Evolutionary conservation across 2,113 vertebrate species (phyloP), one percentile per base, ranked within the genome.

Genomic region (Empidonax traillii): DNA sequence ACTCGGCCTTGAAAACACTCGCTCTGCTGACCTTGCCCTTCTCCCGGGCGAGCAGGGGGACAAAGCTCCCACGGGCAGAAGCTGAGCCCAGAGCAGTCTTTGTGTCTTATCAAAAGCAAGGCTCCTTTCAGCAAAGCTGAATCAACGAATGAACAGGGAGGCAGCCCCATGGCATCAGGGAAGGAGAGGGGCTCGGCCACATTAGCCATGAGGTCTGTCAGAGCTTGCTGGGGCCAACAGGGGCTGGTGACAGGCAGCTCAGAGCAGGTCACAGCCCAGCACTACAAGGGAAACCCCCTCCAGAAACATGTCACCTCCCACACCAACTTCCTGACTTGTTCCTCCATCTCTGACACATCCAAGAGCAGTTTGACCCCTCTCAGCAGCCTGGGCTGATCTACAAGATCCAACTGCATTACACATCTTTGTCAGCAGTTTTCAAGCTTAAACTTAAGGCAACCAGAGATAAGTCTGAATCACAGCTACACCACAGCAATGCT

Each of bases 141-240:
- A 71, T n/a, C 12, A n/a, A 19, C 24, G 63, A 65, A 56, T 5
- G 12, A 61, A 61, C 0, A 0, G 33, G 49, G 33, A 68, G 67
- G 49, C 53, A 56, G 63, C 43, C 20, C 8, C 6, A 1, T 3
- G 31, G 49, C 8, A n/a, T 51, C 43, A 4, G 46, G 35, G 24
- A 84, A 84, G 39, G 17, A 65, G 44, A 52, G 7, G 20, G 49
- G 63, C 39, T 62, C 1, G 3, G 74, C 37, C 24, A 27, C 23
- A 3, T 41, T 10, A 68, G 35, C 44, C 21, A n/a, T 2, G 3
- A 89, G 63, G 66, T 67, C 58, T 62, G 15, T n/a, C 49, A 73
- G 17, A 44, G 35, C 27, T 72, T 3, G 0, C 0, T 63, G n/a
- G 62, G 18, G 35, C 55, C 62, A 76, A 66, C 44, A 61, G 30